phyloP scores from a whole-genome alignment of 2,797 vertebrate species.

The Amniataba percoides region DNA sequence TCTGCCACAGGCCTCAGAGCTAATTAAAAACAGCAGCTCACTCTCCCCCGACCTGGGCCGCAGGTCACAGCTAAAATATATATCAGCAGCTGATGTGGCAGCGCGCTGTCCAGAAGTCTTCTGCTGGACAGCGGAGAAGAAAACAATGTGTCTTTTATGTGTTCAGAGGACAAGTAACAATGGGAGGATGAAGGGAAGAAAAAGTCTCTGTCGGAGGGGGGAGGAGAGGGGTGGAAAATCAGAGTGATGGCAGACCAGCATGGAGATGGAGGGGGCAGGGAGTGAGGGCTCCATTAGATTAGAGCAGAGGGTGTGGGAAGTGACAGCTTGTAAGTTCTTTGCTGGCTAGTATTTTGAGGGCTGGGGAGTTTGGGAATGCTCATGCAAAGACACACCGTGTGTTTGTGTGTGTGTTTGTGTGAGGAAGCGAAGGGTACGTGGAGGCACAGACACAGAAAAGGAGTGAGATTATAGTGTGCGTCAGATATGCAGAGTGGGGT shows the following conservation, averaged over 20 bases:
- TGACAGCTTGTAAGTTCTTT: conserved; percentile 71
- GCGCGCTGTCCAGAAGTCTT: conserved; percentile 35
- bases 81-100: conserved; percentile 34
- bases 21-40: conserved; percentile 74
- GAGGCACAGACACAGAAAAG: background rate
- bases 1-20: conserved; percentile 72
- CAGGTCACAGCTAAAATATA: conserved; percentile 68
- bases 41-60: conserved; percentile 52
- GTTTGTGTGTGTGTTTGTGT: background rate
- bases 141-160: conserved; percentile 29
- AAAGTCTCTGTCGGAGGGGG: conserved; percentile 24
- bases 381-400: conserved; percentile 32
- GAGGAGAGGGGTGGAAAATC: conserved; percentile 19
- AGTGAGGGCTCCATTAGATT: conserved; percentile 60
- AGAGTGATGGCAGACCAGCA: conserved; percentile 43
- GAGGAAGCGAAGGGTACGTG: background rate
- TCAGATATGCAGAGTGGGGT: conserved; percentile 52
- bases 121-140: conserved; percentile 34
- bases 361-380: conserved; percentile 53
- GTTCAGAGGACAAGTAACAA: conserved; percentile 42
- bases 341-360: conserved; percentile 56
- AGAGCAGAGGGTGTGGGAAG: conserved; percentile 58
- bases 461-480: background rate
- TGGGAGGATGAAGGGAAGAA: conserved; percentile 22
- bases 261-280: conserved; percentile 38